A percentile compares a stretch with the other conserved stretches of the same genome.
Evolutionary conservation across 2,797 vertebrate genomes (phyloP).

Genomic region (Yasuhikotakia modesta): DNA sequence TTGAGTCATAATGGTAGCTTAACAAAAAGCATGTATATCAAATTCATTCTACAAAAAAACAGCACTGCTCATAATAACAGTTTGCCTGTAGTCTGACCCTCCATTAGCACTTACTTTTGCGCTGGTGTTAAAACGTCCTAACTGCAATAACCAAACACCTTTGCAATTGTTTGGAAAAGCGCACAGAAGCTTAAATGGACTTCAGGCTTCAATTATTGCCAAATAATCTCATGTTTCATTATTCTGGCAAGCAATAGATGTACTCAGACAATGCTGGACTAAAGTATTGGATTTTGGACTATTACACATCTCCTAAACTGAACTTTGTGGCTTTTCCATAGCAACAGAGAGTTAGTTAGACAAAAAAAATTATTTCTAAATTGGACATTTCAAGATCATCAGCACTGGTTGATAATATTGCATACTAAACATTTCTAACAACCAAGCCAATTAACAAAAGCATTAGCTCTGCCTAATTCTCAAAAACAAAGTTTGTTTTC

Average conservation of each 20-base stretch:
- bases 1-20: conserved; percentile 1
- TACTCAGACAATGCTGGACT: neutral
- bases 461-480: too few species aligned
- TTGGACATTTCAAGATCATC: neutral
- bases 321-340: neutral
- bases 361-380: neutral
- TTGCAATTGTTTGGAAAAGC: neutral
- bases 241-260: neutral
- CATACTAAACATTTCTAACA: too few species aligned
- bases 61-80: neutral
- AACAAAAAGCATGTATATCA: neutral
- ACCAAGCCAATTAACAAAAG: too few species aligned
- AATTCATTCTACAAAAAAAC: neutral
- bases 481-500: too few species aligned
- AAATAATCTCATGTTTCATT: neutral
- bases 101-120: conserved; percentile 25
- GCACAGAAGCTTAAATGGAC: neutral
- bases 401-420: neutral
- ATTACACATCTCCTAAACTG: neutral
- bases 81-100: neutral
- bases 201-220: neutral
- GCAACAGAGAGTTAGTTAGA: neutral
- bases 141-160: neutral
- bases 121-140: neutral
- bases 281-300: neutral